Base-by-base conservation (phyloP, 2,888 invertebrate species). In the Adineta ricciae region DNA sequence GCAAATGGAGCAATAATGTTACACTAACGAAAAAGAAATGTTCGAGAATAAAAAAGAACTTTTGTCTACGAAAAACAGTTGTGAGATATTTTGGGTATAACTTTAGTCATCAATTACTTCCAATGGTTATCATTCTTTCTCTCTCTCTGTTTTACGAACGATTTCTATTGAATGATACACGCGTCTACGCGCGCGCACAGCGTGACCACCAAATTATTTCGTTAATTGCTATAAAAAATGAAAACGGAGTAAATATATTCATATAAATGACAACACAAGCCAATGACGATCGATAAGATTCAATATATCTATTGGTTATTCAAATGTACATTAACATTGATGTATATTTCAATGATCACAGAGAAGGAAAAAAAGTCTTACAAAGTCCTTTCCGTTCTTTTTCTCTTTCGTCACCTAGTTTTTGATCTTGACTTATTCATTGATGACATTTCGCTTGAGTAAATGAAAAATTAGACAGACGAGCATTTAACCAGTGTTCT, bases 1-100 rank as follows among this genome's bases (percentile, higher is more conserved):
- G 64, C 64, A 64, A 64, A 64, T 64, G 64, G 64, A 64, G 64
- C 27, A 64, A 64, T 64, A 64, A 64, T 64, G 64, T 64, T 64
- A 64, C 27, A 64, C 64, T 19, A 64, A 16, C 16, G 27, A 32
- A 32, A 14, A 32, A 27, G 16, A 32, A 32, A 64, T 19, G 50
- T 3, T 19, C 11, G 9, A 50, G 50, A 50, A 19, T 19, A 16
- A 64, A 64, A 64, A 64, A 64, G 32, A 32, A 64, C 32, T 64
- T 32, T 0, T 11, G 64, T 64, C 11, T 64, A 64, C 32, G 16
- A 32, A 64, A 64, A 64, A 9, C 16, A 56, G n/a, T n/a, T 46
- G 46, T 46, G 11, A 7, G 64, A 64, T 64, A 4, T 5, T 64
- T 32, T 64, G 11, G 11, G 14, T 32, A 64, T 32, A 64, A 64